phyloP scores from a whole-genome alignment of 2,797 vertebrate species.

The Dicrostonyx torquatus region DNA sequence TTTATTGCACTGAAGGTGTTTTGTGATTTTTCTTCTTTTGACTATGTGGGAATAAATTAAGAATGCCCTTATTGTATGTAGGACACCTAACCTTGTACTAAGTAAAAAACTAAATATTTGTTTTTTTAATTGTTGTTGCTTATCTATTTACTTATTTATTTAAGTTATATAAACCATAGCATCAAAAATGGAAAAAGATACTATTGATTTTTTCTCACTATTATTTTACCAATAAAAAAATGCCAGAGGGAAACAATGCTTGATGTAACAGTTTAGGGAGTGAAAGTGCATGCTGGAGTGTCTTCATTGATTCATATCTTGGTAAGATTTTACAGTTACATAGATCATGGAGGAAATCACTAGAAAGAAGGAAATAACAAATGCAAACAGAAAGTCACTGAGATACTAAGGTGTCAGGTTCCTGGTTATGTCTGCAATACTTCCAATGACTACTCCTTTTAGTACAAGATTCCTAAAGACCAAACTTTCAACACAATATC shows the following conservation, averaged over 20 bases:
- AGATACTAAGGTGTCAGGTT: background rate
- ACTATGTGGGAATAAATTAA: background rate
- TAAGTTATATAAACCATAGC: background rate
- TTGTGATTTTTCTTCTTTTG: background rate
- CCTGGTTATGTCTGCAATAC: background rate
- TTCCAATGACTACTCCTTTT: background rate
- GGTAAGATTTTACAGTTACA: background rate
- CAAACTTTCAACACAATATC: too few relatives aligned
- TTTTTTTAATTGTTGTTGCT: background rate
- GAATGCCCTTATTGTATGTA: too few relatives aligned
- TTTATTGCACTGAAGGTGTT: background rate
- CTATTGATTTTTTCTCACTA: background rate
- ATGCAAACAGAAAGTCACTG: background rate
- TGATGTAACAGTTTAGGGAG: background rate
- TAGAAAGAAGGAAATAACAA: background rate
- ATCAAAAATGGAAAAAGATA: background rate
- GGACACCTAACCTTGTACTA: background rate
- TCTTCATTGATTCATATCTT: too few relatives aligned
- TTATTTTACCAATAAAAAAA: background rate
- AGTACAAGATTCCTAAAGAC: accelerated
- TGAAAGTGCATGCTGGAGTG: accelerated
- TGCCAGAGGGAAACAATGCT: background rate
- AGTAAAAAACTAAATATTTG: background rate
- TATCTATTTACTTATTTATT: too few relatives aligned
- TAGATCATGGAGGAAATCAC: background rate